Evolutionary conservation across 2,113 vertebrate genomes (phyloP).

Genomic region (Arenaria interpres): DNA sequence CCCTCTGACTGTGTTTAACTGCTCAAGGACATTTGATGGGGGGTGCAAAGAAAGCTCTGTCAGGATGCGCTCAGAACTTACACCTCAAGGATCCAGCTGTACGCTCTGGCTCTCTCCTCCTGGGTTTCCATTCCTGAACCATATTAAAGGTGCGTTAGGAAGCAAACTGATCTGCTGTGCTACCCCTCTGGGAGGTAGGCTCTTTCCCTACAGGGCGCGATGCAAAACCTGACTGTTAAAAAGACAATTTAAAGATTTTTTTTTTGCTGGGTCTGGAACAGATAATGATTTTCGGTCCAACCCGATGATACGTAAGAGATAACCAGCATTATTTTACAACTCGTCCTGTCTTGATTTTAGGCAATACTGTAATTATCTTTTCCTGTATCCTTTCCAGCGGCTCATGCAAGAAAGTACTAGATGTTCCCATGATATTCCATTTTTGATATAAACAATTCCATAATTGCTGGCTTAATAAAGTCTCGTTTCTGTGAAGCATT

Average conservation of each 20-base stretch:
- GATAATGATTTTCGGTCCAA: background rate
- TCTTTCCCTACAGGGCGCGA: background rate
- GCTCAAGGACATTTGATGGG: background rate
- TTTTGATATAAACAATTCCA: background rate
- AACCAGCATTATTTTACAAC: background rate
- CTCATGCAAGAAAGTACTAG: background rate
- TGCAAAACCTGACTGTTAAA: background rate
- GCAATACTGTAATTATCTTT: background rate
- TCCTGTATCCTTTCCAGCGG: conserved; percentile 33
- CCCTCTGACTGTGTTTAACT: background rate
- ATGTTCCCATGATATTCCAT: conserved; percentile 6
- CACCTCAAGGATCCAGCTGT: background rate
- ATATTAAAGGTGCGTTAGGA: background rate
- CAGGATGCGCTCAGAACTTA: background rate
- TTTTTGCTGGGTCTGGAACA: background rate
- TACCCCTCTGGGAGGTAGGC: background rate
- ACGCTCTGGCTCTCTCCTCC: background rate
- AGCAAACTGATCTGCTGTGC: background rate
- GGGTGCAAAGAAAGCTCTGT: background rate
- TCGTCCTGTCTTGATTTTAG: background rate
- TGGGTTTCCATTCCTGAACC: background rate
- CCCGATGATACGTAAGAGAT: background rate
- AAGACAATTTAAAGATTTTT: background rate
- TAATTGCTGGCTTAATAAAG: conserved; percentile 18
- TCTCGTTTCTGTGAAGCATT: background rate